These are phyloP conservation scores for Forbesichthys papilliferus DNA, from an alignment of 2,113 vertebrate species.

Conservation along the genomic window DNA sequence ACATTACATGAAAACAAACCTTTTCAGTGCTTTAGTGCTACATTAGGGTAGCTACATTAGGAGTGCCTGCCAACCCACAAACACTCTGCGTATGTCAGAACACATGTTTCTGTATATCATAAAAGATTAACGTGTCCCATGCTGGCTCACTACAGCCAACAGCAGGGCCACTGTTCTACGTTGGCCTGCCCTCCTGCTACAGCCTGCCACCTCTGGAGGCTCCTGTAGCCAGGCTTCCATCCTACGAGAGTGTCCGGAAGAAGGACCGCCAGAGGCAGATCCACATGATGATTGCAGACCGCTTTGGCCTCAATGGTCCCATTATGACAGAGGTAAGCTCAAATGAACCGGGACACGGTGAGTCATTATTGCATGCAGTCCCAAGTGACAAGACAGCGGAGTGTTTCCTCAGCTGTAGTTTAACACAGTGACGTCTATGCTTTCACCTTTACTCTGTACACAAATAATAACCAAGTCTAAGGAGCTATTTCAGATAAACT, in stretches of 20 bases:
- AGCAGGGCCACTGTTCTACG: constrained; percentile 78
- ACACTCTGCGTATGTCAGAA: too few species aligned
- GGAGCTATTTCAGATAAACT: constrained; percentile 21
- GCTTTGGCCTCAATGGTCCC: constrained; percentile 80
- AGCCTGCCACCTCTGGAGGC: constrained; percentile 70
- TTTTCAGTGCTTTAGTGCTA: too few species aligned
- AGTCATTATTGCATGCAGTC: constrained; percentile 16
- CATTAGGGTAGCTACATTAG: too few species aligned
- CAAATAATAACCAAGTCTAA: background rate
- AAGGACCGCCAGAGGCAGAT: constrained; percentile 84
- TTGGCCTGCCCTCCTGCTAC: constrained; percentile 78
- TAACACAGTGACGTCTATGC: background rate
- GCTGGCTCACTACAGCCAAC: constrained; percentile 9
- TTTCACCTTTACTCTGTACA: background rate
- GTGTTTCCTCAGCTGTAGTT: constrained; percentile 12
- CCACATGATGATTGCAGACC: constrained; percentile 81
- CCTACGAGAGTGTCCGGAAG: constrained; percentile 81
- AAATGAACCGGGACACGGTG: constrained; percentile 3
- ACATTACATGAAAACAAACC: too few species aligned
- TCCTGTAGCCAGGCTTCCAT: constrained; percentile 74
- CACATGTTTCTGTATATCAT: too few species aligned
- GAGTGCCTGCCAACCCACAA: too few species aligned
- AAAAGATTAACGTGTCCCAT: too few species aligned
- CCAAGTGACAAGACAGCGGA: constrained; percentile 26
- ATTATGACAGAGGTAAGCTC: constrained; percentile 74